A percentile compares a stretch with the other conserved stretches of the same genome.
Conservation (phyloP, 2,113 vertebrate species). For the Pseudois nayaur region DNA sequence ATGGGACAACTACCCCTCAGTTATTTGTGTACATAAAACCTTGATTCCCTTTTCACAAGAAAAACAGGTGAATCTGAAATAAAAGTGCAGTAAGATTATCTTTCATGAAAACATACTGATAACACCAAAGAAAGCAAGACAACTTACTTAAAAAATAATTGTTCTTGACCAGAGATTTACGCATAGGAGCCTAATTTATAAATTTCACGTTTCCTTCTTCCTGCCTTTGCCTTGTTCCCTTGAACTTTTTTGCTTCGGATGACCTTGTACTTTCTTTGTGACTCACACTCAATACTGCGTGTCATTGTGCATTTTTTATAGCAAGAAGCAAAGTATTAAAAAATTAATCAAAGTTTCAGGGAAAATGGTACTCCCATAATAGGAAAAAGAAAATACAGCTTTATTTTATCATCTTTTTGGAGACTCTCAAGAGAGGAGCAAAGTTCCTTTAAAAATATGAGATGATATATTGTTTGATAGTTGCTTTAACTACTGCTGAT, state of each 20-base stretch:
- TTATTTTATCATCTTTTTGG: slow-evolving; percentile 1
- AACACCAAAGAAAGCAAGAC: not conserved
- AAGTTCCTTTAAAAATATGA: not conserved
- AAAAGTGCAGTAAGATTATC: not conserved
- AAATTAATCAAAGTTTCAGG: not conserved
- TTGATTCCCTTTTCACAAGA: not conserved
- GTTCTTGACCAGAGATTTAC: not conserved
- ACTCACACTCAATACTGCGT: not conserved
- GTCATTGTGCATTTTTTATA: slow-evolving; percentile 27
- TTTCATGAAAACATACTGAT: not conserved
- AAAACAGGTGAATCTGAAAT: slow-evolving; percentile 12
- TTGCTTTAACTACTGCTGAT: not conserved
- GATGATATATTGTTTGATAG: not conserved
- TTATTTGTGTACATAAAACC: not conserved
- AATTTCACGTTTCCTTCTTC: not conserved
- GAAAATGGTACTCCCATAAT: not conserved
- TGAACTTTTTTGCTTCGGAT: not conserved
- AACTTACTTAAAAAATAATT: not conserved
- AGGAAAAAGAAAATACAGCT: not conserved
- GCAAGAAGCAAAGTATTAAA: slow-evolving; percentile 30
- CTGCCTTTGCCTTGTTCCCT: not conserved
- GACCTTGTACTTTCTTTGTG: not conserved
- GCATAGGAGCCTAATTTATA: not conserved
- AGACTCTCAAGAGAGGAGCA: not conserved
- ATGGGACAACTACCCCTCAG: not conserved